Percentiles rank a stretch among this genome's conserved stretches.
Conservation (phyloP, 2,888 invertebrate genomes). For the Cephus nigrinus region DNA sequence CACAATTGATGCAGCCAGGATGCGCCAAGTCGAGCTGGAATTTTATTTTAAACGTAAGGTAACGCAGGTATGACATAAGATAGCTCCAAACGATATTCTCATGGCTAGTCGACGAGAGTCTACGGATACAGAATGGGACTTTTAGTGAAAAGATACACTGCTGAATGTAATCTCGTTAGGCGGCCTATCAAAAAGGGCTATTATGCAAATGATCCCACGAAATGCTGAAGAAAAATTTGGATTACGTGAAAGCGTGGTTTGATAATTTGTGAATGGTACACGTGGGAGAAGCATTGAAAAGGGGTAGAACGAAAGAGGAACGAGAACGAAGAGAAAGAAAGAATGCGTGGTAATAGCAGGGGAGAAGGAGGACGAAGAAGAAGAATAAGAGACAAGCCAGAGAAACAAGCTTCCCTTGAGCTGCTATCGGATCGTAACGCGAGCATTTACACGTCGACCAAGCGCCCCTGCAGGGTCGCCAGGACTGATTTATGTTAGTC, state of each 20-base stretch:
- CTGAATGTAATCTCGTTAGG: constrained; percentile 49
- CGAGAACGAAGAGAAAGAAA: constrained; percentile 23
- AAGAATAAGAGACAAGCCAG: constrained; percentile 24
- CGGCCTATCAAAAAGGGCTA: constrained; percentile 45
- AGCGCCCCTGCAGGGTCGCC: constrained; percentile 53
- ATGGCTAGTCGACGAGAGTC: not conserved
- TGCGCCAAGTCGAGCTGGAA: not conserved
- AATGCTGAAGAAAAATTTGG: constrained; percentile 45
- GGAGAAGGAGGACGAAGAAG: constrained; percentile 31
- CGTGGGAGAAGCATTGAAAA: constrained; percentile 18
- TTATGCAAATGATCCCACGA: constrained; percentile 51
- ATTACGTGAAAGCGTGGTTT: constrained; percentile 25
- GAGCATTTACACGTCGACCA: constrained; percentile 60
- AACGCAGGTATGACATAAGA: not conserved
- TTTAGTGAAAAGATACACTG: constrained; percentile 13
- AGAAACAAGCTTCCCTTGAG: constrained; percentile 39
- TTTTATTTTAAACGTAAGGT: not conserved
- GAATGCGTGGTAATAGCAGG: constrained; percentile 14
- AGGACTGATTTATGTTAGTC: constrained; percentile 55
- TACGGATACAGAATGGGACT: constrained; percentile 9
- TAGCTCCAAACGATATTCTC: not conserved
- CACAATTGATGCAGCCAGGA: not conserved
- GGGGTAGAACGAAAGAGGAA: constrained; percentile 17
- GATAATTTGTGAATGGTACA: constrained; percentile 17
- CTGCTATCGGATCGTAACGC: constrained; percentile 61